Base-by-base conservation (phyloP, 1,140 invertebrate genomes). In the Bombus pyrosoma region DNA sequence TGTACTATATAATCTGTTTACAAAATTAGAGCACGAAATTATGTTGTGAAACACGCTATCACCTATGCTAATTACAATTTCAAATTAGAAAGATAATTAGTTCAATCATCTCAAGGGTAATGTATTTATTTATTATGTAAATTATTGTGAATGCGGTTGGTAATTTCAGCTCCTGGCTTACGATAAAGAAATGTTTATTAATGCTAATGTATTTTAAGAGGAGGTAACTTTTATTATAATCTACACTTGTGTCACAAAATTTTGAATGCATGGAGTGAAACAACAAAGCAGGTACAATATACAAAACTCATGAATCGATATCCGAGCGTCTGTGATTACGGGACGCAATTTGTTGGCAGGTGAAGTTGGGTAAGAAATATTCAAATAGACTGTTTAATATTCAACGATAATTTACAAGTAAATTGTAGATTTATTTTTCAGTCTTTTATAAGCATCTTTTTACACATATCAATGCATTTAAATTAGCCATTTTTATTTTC, bases 331-430 rank as follows among this genome's bases (percentile, higher is more conserved):
- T 85, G 77, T 81, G 57, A 66, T 74, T 81, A 72, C 68, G 28
- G 59, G 28, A 66, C 41, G 83, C 71, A 85, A 85, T 85, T 85
- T 85, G 69, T 85, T 68, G 82, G 77, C 41, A 73, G 78, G 59
- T 68, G 37, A 68, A 81, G 83, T 74, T 81, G 57, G 77, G 57
- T 73, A 86, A 86, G 85, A 77, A 86, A 57, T 86, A 86, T 86
- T 86, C 85, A 86, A 83, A 86, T 83, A 77, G n/a, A 77, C 73
- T 86, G 68, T 77, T 86, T 86, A 77, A 86, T 83, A 86, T 86
- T 86, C 85, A 86, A 83, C 85, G 59, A 83, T 66, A 75, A 86
- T 86, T 86, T 86, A 86, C 85, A 86, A 86, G 81, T 83, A 83
- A 83, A 86, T 83, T 83, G 85, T 83, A 73, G 66, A 78, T 86